Percentiles rank a stretch among this genome's conserved stretches.
Evolutionary conservation across 2,888 invertebrate genomes (phyloP).

Genomic region (Trissolcus japonicus): DNA sequence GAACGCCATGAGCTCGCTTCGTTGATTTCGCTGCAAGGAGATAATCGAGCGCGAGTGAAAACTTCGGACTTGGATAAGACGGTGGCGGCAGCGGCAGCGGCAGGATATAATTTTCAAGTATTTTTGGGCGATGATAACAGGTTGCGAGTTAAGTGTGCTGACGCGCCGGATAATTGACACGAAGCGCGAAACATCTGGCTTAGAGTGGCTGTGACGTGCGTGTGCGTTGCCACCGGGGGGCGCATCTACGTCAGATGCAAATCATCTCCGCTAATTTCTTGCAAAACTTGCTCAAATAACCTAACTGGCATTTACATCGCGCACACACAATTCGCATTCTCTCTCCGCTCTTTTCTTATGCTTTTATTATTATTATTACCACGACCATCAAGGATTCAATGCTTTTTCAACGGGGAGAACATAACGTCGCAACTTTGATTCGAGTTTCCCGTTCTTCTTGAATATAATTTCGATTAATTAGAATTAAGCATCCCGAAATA

Average conservation of each 20-base stretch:
- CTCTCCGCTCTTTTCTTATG: conserved; percentile 16
- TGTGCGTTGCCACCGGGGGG: conserved; percentile 67
- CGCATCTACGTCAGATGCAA: conserved; percentile 72
- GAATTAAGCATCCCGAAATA: too few species aligned
- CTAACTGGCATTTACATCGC: conserved; percentile 39
- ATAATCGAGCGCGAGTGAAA: conserved; percentile 64
- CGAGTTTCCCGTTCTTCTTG: background rate
- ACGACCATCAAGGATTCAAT: conserved; percentile 27
- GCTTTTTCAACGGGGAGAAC: conserved; percentile 30
- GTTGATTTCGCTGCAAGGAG: conserved; percentile 66
- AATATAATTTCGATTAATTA: conserved; percentile 2
- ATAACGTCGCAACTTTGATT: conserved; percentile 1
- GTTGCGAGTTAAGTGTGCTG: conserved; percentile 40
- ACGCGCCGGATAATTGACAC: conserved; percentile 68
- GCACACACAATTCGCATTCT: conserved; percentile 51
- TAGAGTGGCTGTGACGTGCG: conserved; percentile 70
- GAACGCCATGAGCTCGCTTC: conserved; percentile 60
- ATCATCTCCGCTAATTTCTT: conserved; percentile 73
- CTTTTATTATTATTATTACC: conserved; percentile 31
- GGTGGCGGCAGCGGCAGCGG: background rate
- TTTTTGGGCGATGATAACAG: conserved; percentile 35
- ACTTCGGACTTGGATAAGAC: conserved; percentile 45
- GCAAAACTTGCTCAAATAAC: conserved; percentile 67
- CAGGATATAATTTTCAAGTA: conserved; percentile 30
- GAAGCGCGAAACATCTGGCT: conserved; percentile 68